Conservation (phyloP, 1,140 invertebrate species). For the Pissodes strobi region DNA sequence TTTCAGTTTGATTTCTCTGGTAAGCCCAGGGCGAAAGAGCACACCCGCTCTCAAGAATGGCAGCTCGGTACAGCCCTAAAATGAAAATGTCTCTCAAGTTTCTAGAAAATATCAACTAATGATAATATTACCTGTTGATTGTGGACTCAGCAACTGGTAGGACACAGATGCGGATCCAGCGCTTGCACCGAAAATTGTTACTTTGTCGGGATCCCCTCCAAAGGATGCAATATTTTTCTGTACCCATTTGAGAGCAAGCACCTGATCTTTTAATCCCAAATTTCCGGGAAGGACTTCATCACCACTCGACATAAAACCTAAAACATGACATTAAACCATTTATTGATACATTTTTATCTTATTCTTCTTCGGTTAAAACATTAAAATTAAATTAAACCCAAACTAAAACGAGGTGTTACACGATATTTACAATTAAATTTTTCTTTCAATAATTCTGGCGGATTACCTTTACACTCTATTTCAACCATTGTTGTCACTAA, state of each 20-base stretch:
- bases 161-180: conserved; percentile 18
- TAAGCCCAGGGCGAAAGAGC: conserved; percentile 32
- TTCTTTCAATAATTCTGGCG: no score
- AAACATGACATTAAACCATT: no score
- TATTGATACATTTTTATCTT: no score
- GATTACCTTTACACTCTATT: no score
- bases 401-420: no score
- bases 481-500: no score
- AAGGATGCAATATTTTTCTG: conserved; percentile 20
- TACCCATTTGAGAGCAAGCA: conserved; percentile 22
- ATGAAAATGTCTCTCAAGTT: no score
- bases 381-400: no score
- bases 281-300: conserved; percentile 12
- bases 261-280: conserved; percentile 22
- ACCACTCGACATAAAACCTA: conserved; percentile 20
- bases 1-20: conserved; percentile 14
- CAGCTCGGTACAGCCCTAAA: conserved; percentile 16
- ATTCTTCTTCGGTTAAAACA: no score
- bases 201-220: conserved; percentile 19
- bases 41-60: conserved; percentile 29
- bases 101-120: no score
- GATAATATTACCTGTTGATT: conserved; percentile 8
- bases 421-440: no score
- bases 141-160: conserved; percentile 12
- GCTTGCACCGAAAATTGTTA: conserved; percentile 20